Evolutionary conservation across 2,797 vertebrate genomes (phyloP).

Genomic region (Anas georgica): DNA sequence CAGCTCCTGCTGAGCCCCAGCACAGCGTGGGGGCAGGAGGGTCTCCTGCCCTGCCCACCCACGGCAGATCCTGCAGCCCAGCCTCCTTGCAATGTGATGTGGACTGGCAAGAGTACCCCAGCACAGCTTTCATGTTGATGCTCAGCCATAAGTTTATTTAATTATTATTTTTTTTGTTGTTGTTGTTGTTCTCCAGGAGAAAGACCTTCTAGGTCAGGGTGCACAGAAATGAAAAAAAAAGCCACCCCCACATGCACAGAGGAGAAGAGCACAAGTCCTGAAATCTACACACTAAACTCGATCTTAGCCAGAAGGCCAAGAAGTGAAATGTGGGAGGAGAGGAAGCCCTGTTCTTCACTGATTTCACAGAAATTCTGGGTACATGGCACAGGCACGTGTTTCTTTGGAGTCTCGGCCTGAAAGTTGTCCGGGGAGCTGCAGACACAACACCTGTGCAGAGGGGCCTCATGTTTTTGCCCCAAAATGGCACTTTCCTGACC

Average conservation of each 20-base stretch:
- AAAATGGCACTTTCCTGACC: not conserved
- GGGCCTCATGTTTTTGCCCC: not conserved
- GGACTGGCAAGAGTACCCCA: not conserved
- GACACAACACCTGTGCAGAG: not conserved
- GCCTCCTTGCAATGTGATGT: accelerated
- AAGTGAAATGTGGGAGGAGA: not conserved
- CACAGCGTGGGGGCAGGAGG: accelerated
- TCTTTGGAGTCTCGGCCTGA: not conserved
- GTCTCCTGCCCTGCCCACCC: not conserved
- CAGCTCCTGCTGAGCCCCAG: not conserved
- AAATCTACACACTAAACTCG: not conserved
- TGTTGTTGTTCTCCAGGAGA: no score
- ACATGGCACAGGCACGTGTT: no score
- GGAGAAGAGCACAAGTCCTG: not conserved
- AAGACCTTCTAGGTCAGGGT: no score
- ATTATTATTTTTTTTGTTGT: no score
- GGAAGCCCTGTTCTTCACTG: accelerated
- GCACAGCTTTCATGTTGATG: not conserved
- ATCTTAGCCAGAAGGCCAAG: no score
- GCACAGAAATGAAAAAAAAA: no score
- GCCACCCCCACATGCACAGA: no score
- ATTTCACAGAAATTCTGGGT: not conserved
- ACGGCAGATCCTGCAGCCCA: not conserved
- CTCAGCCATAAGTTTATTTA: not conserved
- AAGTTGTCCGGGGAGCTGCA: not conserved